Evolutionary conservation across 2,797 vertebrate species (phyloP).

Genomic region (Acanthiza pusilla): DNA sequence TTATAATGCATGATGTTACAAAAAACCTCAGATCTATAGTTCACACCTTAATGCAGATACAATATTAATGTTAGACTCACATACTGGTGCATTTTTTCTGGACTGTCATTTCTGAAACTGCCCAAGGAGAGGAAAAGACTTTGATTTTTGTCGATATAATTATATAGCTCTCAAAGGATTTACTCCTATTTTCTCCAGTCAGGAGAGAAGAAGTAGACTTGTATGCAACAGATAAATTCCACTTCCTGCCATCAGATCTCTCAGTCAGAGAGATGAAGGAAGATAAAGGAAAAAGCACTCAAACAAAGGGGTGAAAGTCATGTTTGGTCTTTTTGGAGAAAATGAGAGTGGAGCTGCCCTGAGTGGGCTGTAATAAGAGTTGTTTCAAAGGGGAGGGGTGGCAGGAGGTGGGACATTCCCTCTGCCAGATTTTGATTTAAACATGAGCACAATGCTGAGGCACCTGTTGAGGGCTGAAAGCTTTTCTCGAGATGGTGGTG

Average conservation of each 20-base stretch:
- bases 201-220: neutral
- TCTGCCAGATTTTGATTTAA: conserved; percentile 43
- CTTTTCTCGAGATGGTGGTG: conserved; percentile 21
- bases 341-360: neutral
- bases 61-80: neutral
- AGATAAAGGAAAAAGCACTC: neutral
- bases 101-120: neutral
- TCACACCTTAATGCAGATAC: neutral
- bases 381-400: neutral
- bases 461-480: conserved; percentile 61
- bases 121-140: neutral
- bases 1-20: neutral
- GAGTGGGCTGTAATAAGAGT: conserved; percentile 1
- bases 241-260: conserved; percentile 21
- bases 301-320: conserved; percentile 12
- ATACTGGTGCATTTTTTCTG: neutral
- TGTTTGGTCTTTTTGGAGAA: neutral
- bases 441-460: conserved; percentile 5
- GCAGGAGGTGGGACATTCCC: neutral
- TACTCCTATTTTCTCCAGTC: neutral
- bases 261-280: neutral
- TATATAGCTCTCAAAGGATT: neutral
- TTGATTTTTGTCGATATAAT: neutral
- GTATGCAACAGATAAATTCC: neutral
- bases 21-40: neutral